A percentile compares a stretch with the other conserved stretches of the same genome.
Evolutionary conservation across 2,113 vertebrate species (phyloP).

Genomic region (pig (Sus scrofa)): DNA sequence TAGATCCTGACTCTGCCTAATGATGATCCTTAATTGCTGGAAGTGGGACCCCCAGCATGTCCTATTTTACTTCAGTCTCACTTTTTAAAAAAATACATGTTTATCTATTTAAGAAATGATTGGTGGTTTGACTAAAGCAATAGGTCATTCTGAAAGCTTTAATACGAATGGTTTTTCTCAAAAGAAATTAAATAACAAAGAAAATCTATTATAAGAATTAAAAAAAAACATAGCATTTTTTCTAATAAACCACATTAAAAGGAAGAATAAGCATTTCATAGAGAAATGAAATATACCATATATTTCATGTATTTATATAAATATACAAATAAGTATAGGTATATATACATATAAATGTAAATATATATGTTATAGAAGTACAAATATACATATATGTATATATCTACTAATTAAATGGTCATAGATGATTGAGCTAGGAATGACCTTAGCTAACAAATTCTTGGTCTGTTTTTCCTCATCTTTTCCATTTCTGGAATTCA

Average conservation of each 20-base stretch:
- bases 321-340: neutral
- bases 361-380: neutral
- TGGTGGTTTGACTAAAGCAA: neutral
- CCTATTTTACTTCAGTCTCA: neutral
- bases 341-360: neutral
- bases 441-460: neutral
- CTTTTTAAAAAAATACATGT: neutral
- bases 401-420: neutral
- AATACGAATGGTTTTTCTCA: neutral
- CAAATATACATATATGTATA: no score
- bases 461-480: neutral
- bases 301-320: neutral
- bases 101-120: constrained; percentile 10
- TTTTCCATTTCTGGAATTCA: neutral
- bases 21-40: neutral
- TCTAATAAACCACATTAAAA: neutral
- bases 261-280: neutral
- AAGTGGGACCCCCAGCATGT: neutral
- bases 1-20: no score
- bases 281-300: neutral
- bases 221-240: neutral
- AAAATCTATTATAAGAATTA: neutral
- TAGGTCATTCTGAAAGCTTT: neutral
- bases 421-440: neutral
- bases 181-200: neutral